A percentile compares a stretch with the other conserved stretches of the same genome.
Conservation (phyloP, 2,113 vertebrate species). For the Turdus rufiventris region DNA sequence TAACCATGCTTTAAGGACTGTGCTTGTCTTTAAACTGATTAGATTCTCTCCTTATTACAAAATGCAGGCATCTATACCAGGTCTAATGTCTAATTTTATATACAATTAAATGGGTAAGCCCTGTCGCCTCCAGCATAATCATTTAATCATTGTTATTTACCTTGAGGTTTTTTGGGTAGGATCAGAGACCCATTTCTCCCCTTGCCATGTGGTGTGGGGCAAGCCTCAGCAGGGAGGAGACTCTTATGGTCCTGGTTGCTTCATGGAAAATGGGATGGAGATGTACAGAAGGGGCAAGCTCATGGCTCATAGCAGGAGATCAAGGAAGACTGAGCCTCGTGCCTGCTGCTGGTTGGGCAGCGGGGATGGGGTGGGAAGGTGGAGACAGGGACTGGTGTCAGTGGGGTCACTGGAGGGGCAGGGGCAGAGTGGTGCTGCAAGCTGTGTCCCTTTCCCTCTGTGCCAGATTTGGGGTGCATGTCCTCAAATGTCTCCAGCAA, state of each 20-base stretch:
- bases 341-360: background rate
- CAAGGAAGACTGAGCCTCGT: fast-evolving
- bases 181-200: background rate
- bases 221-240: background rate
- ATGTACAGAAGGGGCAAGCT: too few relatives aligned
- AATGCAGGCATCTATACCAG: background rate
- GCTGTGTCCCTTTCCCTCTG: fast-evolving
- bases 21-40: slow-evolving; percentile 23
- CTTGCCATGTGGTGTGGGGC: fast-evolving
- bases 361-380: background rate
- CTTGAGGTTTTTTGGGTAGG: background rate
- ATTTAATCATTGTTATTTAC: background rate
- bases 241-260: fast-evolving
- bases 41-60: slow-evolving; percentile 26
- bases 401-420: fast-evolving
- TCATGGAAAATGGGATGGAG: background rate
- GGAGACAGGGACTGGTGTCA: background rate
- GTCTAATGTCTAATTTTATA: slow-evolving; percentile 15
- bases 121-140: background rate
- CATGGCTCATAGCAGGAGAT: fast-evolving
- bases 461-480: background rate
- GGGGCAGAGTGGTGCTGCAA: too few relatives aligned
- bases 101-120: background rate
- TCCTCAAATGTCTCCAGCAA: background rate
- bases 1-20: slow-evolving; percentile 42